These are phyloP conservation scores for Ectropis crepuscularia DNA, from an alignment of 2,888 invertebrate species.

Conservation along the genomic window DNA sequence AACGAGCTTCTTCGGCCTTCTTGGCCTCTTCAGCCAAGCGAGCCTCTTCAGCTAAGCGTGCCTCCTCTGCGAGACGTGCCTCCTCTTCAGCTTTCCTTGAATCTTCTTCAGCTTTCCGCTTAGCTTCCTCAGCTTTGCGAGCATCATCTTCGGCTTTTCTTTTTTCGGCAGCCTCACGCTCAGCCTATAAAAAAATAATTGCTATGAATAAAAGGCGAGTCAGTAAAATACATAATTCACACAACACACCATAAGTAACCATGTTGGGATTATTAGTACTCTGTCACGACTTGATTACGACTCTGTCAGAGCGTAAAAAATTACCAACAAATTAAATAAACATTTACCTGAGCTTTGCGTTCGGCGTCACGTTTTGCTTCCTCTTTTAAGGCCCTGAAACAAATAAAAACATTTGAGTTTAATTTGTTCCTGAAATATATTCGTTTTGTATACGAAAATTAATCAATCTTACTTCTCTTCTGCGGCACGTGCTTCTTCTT, in stretches of 20 bases:
- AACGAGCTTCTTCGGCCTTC: slow-evolving; percentile 62
- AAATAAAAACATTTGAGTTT: slow-evolving; percentile 20
- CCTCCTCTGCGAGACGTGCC: slow-evolving; percentile 75
- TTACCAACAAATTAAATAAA: neutral
- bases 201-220: neutral
- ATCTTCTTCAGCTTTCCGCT: slow-evolving; percentile 79
- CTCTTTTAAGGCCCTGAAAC: slow-evolving; percentile 79
- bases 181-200: slow-evolving; percentile 52
- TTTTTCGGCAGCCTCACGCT: slow-evolving; percentile 74
- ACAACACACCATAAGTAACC: too few species aligned
- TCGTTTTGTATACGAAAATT: neutral
- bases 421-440: neutral
- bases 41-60: slow-evolving; percentile 73
- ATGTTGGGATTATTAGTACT: too few species aligned
- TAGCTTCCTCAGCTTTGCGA: slow-evolving; percentile 79
- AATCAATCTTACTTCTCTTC: slow-evolving; percentile 81
- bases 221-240: neutral
- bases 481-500: slow-evolving; percentile 86
- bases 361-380: slow-evolving; percentile 81
- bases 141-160: slow-evolving; percentile 85
- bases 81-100: slow-evolving; percentile 79
- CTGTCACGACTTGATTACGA: too few species aligned
- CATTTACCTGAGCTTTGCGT: slow-evolving; percentile 75
- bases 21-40: slow-evolving; percentile 69
- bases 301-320: neutral